Base-by-base conservation (phyloP, 2,888 invertebrate species). In the Microchrysa polita region DNA sequence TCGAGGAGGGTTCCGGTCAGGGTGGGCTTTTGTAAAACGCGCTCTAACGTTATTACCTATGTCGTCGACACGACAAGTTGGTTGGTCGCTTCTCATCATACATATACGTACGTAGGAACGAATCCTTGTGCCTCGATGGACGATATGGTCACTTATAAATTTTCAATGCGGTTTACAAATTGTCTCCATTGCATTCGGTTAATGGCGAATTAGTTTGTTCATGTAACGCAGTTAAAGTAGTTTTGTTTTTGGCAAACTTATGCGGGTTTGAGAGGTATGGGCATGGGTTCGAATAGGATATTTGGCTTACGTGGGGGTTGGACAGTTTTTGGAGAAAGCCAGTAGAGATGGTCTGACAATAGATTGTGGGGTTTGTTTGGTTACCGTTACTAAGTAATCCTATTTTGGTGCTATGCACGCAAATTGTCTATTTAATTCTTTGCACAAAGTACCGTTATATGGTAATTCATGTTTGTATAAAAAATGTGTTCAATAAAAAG, bases 151-250 rank as follows among this genome's bases (percentile, higher is more conserved):
- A 57, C 55, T 69, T 40, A 74, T 74, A 67, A 74, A 74, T 74
- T 74, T 74, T 74, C 42, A 59, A 74, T 74, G 74, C 53, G 72
- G 72, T 67, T 72, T 72, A 74, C 72, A 74, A 74, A 74, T 72
- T 74, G 74, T 74, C 72, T 74, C 72, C 72, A 72, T 72, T 60
- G 60, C 60, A 72, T 72, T 60, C 72, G 59, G 59, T 60, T 72
- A 72, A 72, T 72, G 59, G 23, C 48, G 60, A 72, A 72, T 72
- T 72, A 72, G 60, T 72, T 72, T 55, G 69, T 55, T 52, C 65
- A 23, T 48, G 61, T 40, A 61, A 61, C 1, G n/a, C n/a, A 34
- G 61, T 61, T 61, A n/a, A n/a, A 18, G 16, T n/a, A 34, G 61
- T 60, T 61, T 61, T 40, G 16, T 34, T 22, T 44, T 16, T 53